Percentiles rank a stretch among this genome's conserved stretches.
phyloP scores from a whole-genome alignment of 2,888 invertebrate species.

The Omphaloscelis lunosa region DNA sequence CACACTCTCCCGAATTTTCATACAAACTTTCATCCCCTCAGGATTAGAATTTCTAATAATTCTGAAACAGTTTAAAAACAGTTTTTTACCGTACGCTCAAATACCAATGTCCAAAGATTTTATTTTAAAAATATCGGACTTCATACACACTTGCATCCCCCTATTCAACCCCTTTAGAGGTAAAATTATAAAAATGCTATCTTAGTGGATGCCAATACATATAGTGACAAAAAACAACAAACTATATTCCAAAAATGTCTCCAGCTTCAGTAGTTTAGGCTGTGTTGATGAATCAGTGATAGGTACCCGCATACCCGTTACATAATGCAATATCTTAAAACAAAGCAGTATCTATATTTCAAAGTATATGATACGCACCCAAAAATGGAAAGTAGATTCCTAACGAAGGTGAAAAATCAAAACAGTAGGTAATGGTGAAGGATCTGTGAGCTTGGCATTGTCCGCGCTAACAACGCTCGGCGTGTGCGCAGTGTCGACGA shows the following conservation, averaged over 20 bases:
- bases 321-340: neutral
- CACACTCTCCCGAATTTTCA: neutral
- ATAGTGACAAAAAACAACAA: no score
- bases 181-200: neutral
- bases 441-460: constrained; percentile 79
- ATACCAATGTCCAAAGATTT: neutral
- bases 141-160: neutral
- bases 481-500: constrained; percentile 70
- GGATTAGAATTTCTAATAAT: neutral
- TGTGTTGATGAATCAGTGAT: neutral
- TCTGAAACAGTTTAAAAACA: neutral
- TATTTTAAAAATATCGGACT: neutral
- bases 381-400: constrained; percentile 26
- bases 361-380: constrained; percentile 1
- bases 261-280: neutral
- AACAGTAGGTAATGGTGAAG: constrained; percentile 76
- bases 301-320: neutral
- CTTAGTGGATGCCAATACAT: neutral
- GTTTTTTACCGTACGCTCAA: neutral
- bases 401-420: constrained; percentile 65
- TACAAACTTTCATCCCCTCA: neutral
- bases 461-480: constrained; percentile 81
- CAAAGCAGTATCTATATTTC: neutral
- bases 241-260: neutral
- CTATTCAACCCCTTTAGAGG: no score